Evolutionary conservation across 2,797 vertebrate species (phyloP), one percentile per base, ranked within the genome.

Genomic region (Pangasius mekongensis): DNA sequence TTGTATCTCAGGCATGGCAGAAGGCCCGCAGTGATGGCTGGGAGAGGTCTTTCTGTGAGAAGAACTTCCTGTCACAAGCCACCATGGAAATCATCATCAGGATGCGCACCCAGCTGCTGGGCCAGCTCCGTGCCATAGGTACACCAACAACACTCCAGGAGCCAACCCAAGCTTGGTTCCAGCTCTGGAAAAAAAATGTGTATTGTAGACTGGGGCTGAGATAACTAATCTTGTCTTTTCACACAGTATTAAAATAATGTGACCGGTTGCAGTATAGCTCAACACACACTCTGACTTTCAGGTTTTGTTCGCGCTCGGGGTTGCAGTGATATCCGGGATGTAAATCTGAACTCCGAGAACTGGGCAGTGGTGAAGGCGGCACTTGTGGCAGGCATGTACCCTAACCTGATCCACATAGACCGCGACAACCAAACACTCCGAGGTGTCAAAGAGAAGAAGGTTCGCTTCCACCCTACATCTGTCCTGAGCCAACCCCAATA

Each of bases 281-380:
- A 56, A 8, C 33, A 71, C 20, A 5, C 7, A 58, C 22, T 30
- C 24, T 58, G 33, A 24, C 43, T 1, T 4, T 33, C 91, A 99
- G 98, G 98, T 92, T 99, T 99, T 92, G 96, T 99, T 90, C 96
- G 97, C 88, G 96, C 96, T 16, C 96, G 97, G 76, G 98, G 98
- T 27, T 95, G 96, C 86, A 96, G 96, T 0, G 97, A 99, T 91
- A 99, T 99, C 91, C 96, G 97, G 3, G 97, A 98, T 58, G 97
- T 98, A 86, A 99, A 99, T 91, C 91, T 95, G 86, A 98, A 99
- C 91, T 99, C 98, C 0, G 98, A 99, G 88, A 99, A 99, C 93
- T 99, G 98, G 98, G 97, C 98, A 0, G 96, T 99, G 10, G 96
- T 99, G 87, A 99, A 99, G 94, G 98, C 98, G 39, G 98, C 98